Base-by-base conservation (phyloP, 1,140 invertebrate genomes). In the Philotrypesis tridentata region DNA sequence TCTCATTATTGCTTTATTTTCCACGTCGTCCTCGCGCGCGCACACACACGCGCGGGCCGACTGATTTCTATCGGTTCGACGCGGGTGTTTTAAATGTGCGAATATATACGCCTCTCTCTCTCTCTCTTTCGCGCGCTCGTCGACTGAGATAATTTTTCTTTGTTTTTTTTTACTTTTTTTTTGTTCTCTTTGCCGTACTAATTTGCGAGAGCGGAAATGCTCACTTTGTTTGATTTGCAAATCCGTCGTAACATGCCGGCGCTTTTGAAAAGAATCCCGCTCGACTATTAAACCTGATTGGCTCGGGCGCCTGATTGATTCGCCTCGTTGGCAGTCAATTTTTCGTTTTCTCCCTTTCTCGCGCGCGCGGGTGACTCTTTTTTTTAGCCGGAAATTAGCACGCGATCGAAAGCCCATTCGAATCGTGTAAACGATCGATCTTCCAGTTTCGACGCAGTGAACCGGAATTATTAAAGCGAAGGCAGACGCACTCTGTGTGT, bases 361-460 rank as follows among this genome's bases (percentile, higher is more conserved):
- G n/a, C n/a, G n/a, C n/a, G n/a, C n/a, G n/a, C n/a, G n/a, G n/a
- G n/a, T n/a, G n/a, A n/a, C n/a, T 21, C 21, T n/a, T 55, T 17
- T 55, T 55, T 55, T 55, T 17, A n/a, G 48, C 48, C 48, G 48
- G 48, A 55, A 55, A 55, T 55, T 55, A 55, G 21, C 21, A 17
- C 2, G 33, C 33, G 9, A 37, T 37, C 33, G 33, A 37, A 9
- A 37, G 33, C 33, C 21, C 17, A 55, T 55, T 55, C 21, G 48
- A 55, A 55, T 55, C 48, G n/a, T 55, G 48, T 43, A 17, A 74
- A 31, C 48, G 71, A 73, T 73, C 43, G 43, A 25, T 74, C 48
- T 55, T 31, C n/a, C 25, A 60, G 17, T 12, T 14, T 55, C 48
- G 21, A 55, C 17, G 17, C 21, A 55, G n/a, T 5, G 6, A 17